Evolutionary conservation across 2,797 vertebrate species (phyloP), one percentile per base, ranked within the genome.

Genomic region (Echiichthys vipera): DNA sequence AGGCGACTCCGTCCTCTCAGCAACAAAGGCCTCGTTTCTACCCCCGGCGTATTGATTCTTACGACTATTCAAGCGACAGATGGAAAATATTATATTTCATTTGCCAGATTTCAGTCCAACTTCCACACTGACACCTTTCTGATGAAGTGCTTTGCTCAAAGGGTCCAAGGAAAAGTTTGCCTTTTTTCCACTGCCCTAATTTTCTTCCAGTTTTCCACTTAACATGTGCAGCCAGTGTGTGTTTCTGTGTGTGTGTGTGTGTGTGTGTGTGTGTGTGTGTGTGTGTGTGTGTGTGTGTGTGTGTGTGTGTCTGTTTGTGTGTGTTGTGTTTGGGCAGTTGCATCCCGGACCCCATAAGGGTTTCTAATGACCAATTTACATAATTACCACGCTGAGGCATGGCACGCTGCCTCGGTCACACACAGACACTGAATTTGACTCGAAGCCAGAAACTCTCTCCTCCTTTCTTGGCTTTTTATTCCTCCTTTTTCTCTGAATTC

Each of bases 351-450:
- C 65, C 80, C 74, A 78, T 66, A 79, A 80, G 72, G 77, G 63
- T 76, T 88, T 74, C 70, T 87, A 90, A 90, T 88, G 85, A 86
- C 75, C 84, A 91, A 90, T 90, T 91, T 90, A 85, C 91, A 92
- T 92, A 92, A 91, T 92, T 92, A 92, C 89, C 84, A 89, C 47
- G 51, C 80, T 72, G 80, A 81, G 77, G 65, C 80, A 82, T 81
- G 80, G 83, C 86, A 83, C 54, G 39, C 73, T 80, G 87, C 86
- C 68, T 62, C 30, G 71, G 39, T 27, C 50, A 53, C 62, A 32
- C 25, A 30, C 61, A 66, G 73, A 69, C 63, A 68, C 78, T 62
- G 25, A 61, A 56, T 32, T 47, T 80, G 82, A 80, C 58, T 51
- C 2, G 0, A 74, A 51, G 83, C 80, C 82, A 84, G 55, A 50